Percentiles rank a stretch among this genome's conserved stretches.
Evolutionary conservation across 30 jellyfish, hydroid and myxozoan genomes (phyloP).

Genomic region (Aurelia sp.): DNA sequence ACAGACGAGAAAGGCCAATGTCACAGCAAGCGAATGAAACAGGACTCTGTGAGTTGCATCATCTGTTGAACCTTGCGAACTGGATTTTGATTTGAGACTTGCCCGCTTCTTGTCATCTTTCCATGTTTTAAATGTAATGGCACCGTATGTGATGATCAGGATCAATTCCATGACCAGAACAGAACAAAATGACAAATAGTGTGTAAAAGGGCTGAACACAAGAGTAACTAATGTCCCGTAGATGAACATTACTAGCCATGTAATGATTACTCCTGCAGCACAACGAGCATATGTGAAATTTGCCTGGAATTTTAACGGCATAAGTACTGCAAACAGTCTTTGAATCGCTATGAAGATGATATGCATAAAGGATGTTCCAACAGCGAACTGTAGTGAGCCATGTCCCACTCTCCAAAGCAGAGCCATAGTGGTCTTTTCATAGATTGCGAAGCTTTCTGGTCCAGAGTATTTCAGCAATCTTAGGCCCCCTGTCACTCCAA

Average conservation of each 20-base stretch:
- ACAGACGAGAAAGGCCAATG: constrained; percentile 22
- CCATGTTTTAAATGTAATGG: constrained; percentile 12
- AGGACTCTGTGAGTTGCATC: neutral
- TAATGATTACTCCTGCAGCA: neutral
- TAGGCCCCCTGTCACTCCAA: neutral
- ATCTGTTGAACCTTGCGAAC: neutral
- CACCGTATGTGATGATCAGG: constrained; percentile 16
- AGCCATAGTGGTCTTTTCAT: constrained; percentile 1
- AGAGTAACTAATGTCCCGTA: constrained; percentile 2
- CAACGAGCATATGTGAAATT: constrained; percentile 13
- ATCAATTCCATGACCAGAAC: neutral
- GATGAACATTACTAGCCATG: constrained; percentile 11
- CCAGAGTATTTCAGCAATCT: constrained; percentile 24
- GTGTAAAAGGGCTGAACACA: neutral
- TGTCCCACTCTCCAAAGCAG: constrained; percentile 13
- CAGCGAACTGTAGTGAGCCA: constrained; percentile 15
- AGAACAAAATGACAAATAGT: neutral
- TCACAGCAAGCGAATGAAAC: constrained; percentile 21
- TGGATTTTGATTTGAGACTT: neutral
- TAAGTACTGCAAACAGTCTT: constrained; percentile 26
- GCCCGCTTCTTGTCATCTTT: constrained; percentile 6
- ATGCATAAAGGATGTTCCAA: constrained; percentile 39
- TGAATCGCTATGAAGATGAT: constrained; percentile 30
- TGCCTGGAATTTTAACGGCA: constrained; percentile 15
- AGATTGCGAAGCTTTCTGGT: neutral